Conservation (phyloP, 2,113 vertebrate species). For the Leptocoma aspasia region DNA sequence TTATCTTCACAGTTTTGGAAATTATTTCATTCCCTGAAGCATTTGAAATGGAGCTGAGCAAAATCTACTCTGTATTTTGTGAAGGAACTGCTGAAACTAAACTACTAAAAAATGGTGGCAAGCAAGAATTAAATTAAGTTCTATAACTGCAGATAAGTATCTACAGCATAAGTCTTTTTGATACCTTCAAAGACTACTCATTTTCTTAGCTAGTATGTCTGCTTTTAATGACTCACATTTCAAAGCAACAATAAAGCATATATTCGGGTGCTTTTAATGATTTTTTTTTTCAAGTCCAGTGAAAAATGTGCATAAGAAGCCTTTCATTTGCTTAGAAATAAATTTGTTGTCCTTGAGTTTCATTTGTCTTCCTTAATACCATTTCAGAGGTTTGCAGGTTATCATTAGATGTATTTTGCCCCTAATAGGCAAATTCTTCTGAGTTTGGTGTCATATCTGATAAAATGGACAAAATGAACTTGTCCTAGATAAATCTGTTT, state of each 20-base stretch:
- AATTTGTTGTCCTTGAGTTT: not conserved
- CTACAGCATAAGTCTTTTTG: not conserved
- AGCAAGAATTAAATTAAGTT: slow-evolving; percentile 29
- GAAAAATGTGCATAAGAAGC: not conserved
- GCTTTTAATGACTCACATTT: not conserved
- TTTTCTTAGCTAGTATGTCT: not conserved
- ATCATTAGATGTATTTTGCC: not conserved
- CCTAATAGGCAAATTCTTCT: not conserved
- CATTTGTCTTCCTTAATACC: not conserved
- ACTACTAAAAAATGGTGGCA: not conserved
- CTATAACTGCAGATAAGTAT: not conserved
- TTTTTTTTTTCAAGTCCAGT: slow-evolving; percentile 14
- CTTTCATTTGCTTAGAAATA: not conserved
- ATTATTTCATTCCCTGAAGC: slow-evolving; percentile 3
- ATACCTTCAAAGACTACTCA: slow-evolving; percentile 9
- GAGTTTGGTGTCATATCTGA: not conserved
- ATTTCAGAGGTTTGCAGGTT: not conserved
- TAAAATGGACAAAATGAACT: not conserved
- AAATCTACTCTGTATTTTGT: not conserved
- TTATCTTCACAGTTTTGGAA: not conserved
- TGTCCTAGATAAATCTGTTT: not conserved
- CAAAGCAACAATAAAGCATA: slow-evolving; percentile 23
- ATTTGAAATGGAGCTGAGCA: not conserved
- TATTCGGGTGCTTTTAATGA: not conserved
- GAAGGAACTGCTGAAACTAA: slow-evolving; percentile 1